Evolutionary conservation across 1,140 invertebrate genomes (phyloP), one percentile per base, ranked within the genome.

Genomic region (Drosophila repletoides): DNA sequence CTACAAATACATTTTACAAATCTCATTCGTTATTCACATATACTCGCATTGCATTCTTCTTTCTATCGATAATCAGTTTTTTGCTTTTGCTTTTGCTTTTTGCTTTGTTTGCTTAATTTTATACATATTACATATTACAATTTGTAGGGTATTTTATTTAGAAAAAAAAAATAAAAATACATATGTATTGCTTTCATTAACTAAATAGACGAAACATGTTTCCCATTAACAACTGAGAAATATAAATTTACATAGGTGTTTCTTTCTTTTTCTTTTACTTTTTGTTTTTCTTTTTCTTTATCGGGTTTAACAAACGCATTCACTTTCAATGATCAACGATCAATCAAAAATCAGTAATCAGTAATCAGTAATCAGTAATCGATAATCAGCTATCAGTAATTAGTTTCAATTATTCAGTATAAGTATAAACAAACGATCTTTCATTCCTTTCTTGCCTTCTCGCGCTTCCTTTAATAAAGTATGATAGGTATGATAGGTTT

Each of bases 21-120:
- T 73, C 65, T 73, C 79, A 71, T 71, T 84, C 28, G 65, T 75
- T 41, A n/a, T 48, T 40, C 43, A 41, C 43, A 56, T 58, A 21
- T 28, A 17, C 33, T 34, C 15, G 26, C 12, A 15, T 56, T 21
- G 2, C 34, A 34, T 22, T 53, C 7, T 10, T 46, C 36, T 14
- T 14, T 45, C 9, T 45, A 46, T 24, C 29, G 40, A n/a, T 45
- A 41, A 41, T 58, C 28, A 45, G 26, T 33, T 58, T 43, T 17
- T 26, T 41, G 21, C 46, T 29, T n/a, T 10, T 53, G 34, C 34
- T 6, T 41, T 29, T n/a, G n/a, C n/a, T 19, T 40, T 7, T 5
- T 36, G 26, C 14, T 14, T 28, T 40, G 26, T 45, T 53, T 28
- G 17, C 59, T 55, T 56, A 60, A 63, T 12, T 53, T 46, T 66